Evolutionary conservation across 2,797 vertebrate species (phyloP).

Genomic region (Parotocinclus haroldoi): DNA sequence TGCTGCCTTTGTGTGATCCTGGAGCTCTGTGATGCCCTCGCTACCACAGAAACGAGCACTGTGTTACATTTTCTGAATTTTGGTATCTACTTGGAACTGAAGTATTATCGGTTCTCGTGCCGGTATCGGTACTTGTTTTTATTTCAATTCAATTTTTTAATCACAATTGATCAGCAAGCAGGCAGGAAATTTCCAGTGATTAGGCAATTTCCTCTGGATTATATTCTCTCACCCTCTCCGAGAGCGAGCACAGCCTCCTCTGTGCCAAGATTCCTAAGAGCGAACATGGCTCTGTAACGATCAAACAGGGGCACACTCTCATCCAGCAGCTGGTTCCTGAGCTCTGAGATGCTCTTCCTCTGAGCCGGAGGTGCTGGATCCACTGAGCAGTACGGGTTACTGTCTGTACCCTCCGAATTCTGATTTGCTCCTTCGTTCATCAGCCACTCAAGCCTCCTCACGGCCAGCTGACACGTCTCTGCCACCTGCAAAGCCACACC

Average conservation of each 20-base stretch:
- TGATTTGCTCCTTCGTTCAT: constrained; percentile 59
- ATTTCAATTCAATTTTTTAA: too few species aligned
- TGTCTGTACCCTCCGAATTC: constrained; percentile 29
- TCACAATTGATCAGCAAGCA: too few species aligned
- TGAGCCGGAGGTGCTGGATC: constrained; percentile 85
- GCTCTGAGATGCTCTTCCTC: constrained; percentile 63
- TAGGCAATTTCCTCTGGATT: too few species aligned
- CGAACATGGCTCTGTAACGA: constrained; percentile 94
- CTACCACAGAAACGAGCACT: too few species aligned
- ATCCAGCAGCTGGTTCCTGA: constrained; percentile 75
- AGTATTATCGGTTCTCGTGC: too few species aligned
- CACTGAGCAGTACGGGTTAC: constrained; percentile 81
- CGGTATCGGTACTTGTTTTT: too few species aligned
- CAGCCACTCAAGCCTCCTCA: constrained; percentile 85
- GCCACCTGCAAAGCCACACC: constrained; percentile 75
- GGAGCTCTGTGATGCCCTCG: too few species aligned
- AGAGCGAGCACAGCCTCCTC: constrained; percentile 81
- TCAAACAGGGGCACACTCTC: constrained; percentile 80
- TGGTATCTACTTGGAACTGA: too few species aligned
- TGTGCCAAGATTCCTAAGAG: constrained; percentile 80
- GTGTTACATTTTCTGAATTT: too few species aligned
- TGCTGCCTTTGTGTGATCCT: too few species aligned
- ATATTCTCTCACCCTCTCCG: constrained; percentile 74
- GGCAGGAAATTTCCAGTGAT: too few species aligned
- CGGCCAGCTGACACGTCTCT: constrained; percentile 89